These are phyloP conservation scores for Philaethria dido DNA, from an alignment of 2,888 invertebrate species.

Conservation along the genomic window DNA sequence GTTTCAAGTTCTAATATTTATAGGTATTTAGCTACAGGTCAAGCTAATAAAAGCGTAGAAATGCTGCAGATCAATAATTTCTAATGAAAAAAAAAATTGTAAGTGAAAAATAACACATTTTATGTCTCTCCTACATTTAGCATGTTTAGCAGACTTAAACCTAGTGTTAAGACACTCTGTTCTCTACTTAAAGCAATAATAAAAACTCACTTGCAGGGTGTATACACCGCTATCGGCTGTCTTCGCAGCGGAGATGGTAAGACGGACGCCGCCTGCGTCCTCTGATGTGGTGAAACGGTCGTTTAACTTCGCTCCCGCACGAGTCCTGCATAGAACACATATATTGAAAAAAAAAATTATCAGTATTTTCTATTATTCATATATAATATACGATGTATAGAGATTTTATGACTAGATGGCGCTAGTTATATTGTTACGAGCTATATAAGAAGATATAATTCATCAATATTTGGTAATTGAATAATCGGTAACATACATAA, in stretches of 20 bases:
- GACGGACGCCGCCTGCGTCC: conserved; percentile 86
- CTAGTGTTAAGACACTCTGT: neutral
- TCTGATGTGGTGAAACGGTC: conserved; percentile 86
- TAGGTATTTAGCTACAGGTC: too few species aligned
- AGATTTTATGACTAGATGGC: neutral
- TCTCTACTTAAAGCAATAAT: neutral
- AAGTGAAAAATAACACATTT: too few species aligned
- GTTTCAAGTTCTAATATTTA: too few species aligned
- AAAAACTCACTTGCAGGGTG: conserved; percentile 83
- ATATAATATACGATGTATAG: neutral
- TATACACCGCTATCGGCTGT: conserved; percentile 90
- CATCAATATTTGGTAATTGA: neutral
- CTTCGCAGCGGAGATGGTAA: conserved; percentile 89
- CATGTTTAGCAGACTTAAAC: neutral
- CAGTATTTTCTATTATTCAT: neutral
- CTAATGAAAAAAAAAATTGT: too few species aligned
- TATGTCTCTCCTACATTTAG: neutral
- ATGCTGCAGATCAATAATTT: too few species aligned
- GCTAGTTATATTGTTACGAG: neutral
- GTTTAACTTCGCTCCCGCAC: conserved; percentile 85
- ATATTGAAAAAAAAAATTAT: neutral
- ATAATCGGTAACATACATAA: neutral
- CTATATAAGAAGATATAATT: neutral
- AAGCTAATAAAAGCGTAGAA: too few species aligned
- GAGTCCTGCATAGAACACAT: conserved; percentile 61